Base-by-base conservation (phyloP, 2,797 vertebrate genomes). In the Tachyglossus aculeatus region DNA sequence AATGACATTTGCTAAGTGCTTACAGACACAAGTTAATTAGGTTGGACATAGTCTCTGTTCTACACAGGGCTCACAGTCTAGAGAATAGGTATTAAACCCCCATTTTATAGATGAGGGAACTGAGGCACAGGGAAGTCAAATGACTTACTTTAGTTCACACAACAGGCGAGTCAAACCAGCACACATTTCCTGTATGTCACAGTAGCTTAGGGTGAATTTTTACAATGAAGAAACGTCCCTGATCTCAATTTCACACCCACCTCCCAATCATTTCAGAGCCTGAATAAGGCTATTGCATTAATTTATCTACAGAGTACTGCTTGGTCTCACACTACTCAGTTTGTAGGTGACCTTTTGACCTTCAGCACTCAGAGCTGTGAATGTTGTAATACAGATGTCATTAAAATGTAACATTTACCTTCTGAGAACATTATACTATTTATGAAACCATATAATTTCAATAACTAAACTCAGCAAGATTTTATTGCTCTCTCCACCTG, bases 381-480 rank as follows among this genome's bases (percentile, higher is more conserved):
- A 32, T 74, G 62, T 68, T 78, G 33, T 80, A 76, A 86, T 67
- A 71, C 33, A 58, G 32, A 65, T 0, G 1, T 80, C 71, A 72
- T 89, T 89, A 91, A 91, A 89, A 87, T 83, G 80, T 55, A 88
- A 78, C 70, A 78, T 86, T 84, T 87, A 87, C 83, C 86, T 79
- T 71, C 88, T 79, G 80, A 90, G 89, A 89, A 87, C 74, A 77
- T 88, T 88, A 86, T 68, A 73, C 83, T 89, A 74, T 88, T 91
- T 91, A 88, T 92, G 82, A 91, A 93, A 89, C 83, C 70, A 80
- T 87, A 86, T 85, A 77, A 91, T 89, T 89, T 85, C 85, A 89
- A 67, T 79, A 88, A 82, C 71, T 87, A 86, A 87, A 88, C 82
- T 94, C 91, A 93, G 92, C 89, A 93, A 87, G 87, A 91, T 92